Evolutionary conservation across 2,888 invertebrate genomes (phyloP), one percentile per base, ranked within the genome.

Genomic region (Mythimna albipuncta): DNA sequence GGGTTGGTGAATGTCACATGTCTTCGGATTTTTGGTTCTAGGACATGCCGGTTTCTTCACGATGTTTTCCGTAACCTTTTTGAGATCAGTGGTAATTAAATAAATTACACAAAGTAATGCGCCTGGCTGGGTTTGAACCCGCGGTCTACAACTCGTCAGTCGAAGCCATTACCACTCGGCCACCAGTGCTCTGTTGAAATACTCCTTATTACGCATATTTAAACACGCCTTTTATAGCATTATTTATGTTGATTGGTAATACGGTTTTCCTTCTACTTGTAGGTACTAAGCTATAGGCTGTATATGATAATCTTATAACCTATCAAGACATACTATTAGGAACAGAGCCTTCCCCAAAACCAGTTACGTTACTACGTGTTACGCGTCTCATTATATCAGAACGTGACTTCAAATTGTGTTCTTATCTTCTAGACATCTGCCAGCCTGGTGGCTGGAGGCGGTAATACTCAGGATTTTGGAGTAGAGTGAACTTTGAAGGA

Each of bases 321-420:
- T 76, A 81, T 81, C 75, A 83, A 83, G 77, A 57, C 61, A 32
- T 73, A 64, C 54, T 81, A 77, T 80, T 77, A 69, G 58, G 72
- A 72, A 69, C 72, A 82, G 66, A 72, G 69, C 47, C 65, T 75
- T 75, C 71, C 70, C 77, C 13, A 69, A 78, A 77, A 79, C 81
- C 84, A 78, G 85, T 83, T 83, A 81, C 76, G 69, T 64, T 81
- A 70, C 75, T 79, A 81, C 85, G 85, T 85, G 84, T 83, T 79
- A 69, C 81, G 62, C 61, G 73, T 81, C 76, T 67, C 69, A 76
- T 81, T 84, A 80, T 64, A 65, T 52, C 38, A 26, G 44, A 63
- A 84, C 84, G 85, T 84, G 86, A 83, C 84, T 81, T 64, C 85
- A 77, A 77, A 76, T n/a, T 75, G 59, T 73, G 64, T 79, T 65